Base-by-base conservation (phyloP, 1,140 invertebrate species). In the Phthorimaea operculella region DNA sequence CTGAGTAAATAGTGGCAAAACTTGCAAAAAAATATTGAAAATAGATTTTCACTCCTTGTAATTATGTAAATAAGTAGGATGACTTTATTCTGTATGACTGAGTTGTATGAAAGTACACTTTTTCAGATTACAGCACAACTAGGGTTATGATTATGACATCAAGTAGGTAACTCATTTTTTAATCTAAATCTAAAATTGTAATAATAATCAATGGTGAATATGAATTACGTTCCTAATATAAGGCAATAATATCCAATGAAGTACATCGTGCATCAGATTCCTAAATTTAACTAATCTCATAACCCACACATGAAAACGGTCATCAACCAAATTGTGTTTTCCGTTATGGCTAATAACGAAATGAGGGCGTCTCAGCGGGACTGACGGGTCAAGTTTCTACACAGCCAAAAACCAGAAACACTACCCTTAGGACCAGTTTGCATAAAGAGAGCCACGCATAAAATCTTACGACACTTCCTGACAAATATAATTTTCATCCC, bases 401-500 rank as follows among this genome's bases (percentile, higher is more conserved):
- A 72, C 70, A 62, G 45, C 61, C 66, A 69, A 76, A 84, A 81
- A 84, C 79, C 81, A 67, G 67, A 74, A 79, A 83, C 68, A 64
- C 58, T 57, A 72, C 81, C 81, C 81, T 52, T 57, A 72, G 76
- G 81, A 74, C 59, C 65, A 69, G 67, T 83, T 84, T 79, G 76
- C 79, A 81, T 82, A 79, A 84, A 77, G 70, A 74, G 66, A 57
- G 59, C 64, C 63, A 54, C 55, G 62, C 76, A 83, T 83, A 84
- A 84, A 84, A 84, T 84, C 81, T 84, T 83, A 84, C 74, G 78
- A 80, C 64, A 64, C 62, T 59, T 54, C 45, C 54, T 59, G 21
- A 74, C 74, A 66, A 74, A 56, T 54, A 49, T 62, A 45, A 10
- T 28, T 28, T 28, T 28, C 21, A 28, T 28, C 6, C 21, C 21